Conservation (phyloP, 23 tunicate genomes). For the Trididemnum nubilum region DNA sequence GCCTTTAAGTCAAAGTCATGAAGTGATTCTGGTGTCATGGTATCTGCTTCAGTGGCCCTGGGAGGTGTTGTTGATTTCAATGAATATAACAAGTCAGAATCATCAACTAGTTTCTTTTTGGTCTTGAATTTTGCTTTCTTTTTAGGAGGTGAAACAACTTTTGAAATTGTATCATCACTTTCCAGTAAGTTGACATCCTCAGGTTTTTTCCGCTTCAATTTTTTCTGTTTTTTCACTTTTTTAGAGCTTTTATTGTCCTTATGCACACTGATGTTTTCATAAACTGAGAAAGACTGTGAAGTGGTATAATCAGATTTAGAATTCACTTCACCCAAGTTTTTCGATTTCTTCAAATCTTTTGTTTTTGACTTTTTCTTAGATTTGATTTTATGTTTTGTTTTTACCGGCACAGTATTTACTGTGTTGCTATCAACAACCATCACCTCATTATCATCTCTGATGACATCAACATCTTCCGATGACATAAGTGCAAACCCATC, state of each 20-base stretch:
- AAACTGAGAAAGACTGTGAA: too few relatives aligned
- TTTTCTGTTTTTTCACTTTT: too few relatives aligned
- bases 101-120: neutral
- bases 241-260: neutral
- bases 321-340: neutral
- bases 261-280: neutral
- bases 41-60: neutral
- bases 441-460: conserved; percentile 45
- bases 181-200: too few relatives aligned
- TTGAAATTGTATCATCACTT: too few relatives aligned
- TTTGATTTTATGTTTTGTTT: neutral
- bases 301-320: too few relatives aligned
- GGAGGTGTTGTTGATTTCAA: neutral
- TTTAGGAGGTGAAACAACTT: too few relatives aligned
- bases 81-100: neutral
- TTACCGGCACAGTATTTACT: neutral
- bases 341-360: too few relatives aligned
- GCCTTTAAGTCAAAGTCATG: too few relatives aligned
- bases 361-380: neutral
- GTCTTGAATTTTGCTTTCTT: neutral
- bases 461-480: conserved; percentile 41
- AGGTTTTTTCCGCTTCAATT: too few relatives aligned
- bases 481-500: conserved; percentile 36
- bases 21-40: neutral
- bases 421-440: neutral